Percentiles rank a stretch among this genome's conserved stretches.
These are phyloP conservation scores for Rousettus madagascariensis DNA, from an alignment of 2,797 vertebrate species.

Conservation along the genomic window DNA sequence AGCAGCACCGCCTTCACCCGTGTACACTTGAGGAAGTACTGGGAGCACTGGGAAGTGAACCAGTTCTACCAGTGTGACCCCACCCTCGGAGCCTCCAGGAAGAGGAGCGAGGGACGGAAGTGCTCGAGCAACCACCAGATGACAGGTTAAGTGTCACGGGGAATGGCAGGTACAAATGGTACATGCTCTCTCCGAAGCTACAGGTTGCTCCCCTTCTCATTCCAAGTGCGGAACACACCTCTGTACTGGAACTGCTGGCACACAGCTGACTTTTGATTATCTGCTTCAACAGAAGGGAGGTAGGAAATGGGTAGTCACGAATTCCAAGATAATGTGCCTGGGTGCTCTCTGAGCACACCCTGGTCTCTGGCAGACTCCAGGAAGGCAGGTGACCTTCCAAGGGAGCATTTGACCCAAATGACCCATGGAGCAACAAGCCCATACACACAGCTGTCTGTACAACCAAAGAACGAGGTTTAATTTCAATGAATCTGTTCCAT, in stretches of 20 bases:
- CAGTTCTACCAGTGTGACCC: background rate
- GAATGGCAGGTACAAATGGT: background rate
- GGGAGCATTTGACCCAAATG: background rate
- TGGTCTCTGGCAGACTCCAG: background rate
- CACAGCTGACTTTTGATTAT: background rate
- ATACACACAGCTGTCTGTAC: background rate
- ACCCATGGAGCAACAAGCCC: background rate
- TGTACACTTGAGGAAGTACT: background rate
- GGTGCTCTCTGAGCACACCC: background rate
- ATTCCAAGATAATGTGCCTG: background rate
- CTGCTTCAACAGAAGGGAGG: background rate
- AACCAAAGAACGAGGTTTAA: background rate
- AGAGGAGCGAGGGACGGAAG: background rate
- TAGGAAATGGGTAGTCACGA: background rate
- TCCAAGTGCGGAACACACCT: background rate
- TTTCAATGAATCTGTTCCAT: constrained; percentile 11
- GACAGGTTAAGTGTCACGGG: background rate
- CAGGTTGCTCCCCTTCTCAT: background rate
- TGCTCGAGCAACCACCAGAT: background rate
- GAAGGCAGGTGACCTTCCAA: background rate
- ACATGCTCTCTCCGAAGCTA: background rate
- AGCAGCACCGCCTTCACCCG: background rate
- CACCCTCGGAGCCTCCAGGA: background rate
- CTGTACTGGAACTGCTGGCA: background rate
- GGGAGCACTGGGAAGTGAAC: constrained; percentile 50